A percentile compares a stretch with the other conserved stretches of the same genome.
Evolutionary conservation across 35 echinoderm and acorn worm genomes (phyloP).

Genomic region (Strongylocentrotus purpuratus): DNA sequence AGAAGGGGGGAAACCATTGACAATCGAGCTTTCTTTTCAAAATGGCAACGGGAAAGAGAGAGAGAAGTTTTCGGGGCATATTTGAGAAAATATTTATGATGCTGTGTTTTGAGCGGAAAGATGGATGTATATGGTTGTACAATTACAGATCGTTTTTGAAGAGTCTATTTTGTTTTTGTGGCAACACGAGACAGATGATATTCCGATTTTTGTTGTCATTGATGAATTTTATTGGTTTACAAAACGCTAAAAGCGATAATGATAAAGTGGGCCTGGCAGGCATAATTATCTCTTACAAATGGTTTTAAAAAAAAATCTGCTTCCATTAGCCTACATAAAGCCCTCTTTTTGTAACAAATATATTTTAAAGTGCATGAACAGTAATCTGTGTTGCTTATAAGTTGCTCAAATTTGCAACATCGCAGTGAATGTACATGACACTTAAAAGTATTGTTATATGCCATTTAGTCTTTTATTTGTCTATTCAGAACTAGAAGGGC

Average conservation of each 20-base stretch:
- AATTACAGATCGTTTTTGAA: background rate
- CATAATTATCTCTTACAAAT: slow-evolving; percentile 25
- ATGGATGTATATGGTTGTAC: background rate
- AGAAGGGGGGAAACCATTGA: background rate
- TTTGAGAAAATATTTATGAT: slow-evolving; percentile 20
- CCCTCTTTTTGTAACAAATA: background rate
- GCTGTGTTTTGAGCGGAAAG: background rate
- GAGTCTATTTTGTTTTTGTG: slow-evolving; percentile 17
- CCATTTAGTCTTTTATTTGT: too few species aligned
- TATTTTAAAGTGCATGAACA: background rate
- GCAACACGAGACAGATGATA: slow-evolving; percentile 28
- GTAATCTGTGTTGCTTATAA: background rate
- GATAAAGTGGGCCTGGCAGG: slow-evolving; percentile 26
- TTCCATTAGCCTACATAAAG: background rate
- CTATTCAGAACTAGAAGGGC: too few species aligned
- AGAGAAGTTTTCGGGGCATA: background rate
- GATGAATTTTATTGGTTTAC: slow-evolving; percentile 37
- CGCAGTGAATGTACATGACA: background rate
- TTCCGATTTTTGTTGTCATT: background rate
- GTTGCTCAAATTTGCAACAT: background rate
- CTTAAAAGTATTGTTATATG: background rate
- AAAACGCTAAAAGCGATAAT: slow-evolving; percentile 38
- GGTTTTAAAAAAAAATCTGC: background rate
- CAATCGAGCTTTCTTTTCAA: background rate
- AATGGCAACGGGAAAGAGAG: background rate